Conservation (phyloP, 92 coral and sea anemone species). For the Muricea muricata region DNA sequence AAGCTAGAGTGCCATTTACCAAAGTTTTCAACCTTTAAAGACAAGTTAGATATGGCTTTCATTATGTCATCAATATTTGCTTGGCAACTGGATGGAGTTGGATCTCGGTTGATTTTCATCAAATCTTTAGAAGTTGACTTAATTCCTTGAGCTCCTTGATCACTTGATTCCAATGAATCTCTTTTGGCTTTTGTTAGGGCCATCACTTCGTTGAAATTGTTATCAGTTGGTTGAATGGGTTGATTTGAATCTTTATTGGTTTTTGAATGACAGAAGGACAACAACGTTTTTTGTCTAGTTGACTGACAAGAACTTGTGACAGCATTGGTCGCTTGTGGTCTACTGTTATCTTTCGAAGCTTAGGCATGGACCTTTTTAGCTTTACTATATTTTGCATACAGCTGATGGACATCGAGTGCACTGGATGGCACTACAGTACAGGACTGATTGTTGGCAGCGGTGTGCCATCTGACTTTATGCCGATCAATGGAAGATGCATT, state of each 20-base stretch:
- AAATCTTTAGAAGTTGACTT: constrained; percentile 23
- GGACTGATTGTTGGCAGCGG: constrained; percentile 12
- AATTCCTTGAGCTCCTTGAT: constrained; percentile 14
- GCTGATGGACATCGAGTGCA: constrained; percentile 33
- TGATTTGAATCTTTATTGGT: constrained; percentile 21
- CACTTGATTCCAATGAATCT: background rate
- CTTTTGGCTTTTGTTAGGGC: background rate
- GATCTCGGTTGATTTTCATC: no score
- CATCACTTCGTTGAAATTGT: background rate
- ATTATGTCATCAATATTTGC: no score
- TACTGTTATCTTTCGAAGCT: constrained; percentile 32
- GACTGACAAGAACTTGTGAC: constrained; percentile 39
- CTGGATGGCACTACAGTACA: constrained; percentile 32
- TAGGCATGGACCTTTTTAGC: background rate
- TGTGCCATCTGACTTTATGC: constrained; percentile 45
- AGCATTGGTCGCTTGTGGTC: constrained; percentile 19
- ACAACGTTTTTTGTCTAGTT: constrained; percentile 44
- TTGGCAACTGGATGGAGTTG: no score
- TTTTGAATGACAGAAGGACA: constrained; percentile 29
- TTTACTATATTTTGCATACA: constrained; percentile 23
- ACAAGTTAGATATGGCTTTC: no score
- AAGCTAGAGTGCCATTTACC: no score
- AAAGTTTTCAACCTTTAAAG: no score
- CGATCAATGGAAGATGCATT: constrained; percentile 12
- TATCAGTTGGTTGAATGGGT: no score